Base-by-base conservation (phyloP, 2,888 invertebrate species). In the Seira sanloemensis region DNA sequence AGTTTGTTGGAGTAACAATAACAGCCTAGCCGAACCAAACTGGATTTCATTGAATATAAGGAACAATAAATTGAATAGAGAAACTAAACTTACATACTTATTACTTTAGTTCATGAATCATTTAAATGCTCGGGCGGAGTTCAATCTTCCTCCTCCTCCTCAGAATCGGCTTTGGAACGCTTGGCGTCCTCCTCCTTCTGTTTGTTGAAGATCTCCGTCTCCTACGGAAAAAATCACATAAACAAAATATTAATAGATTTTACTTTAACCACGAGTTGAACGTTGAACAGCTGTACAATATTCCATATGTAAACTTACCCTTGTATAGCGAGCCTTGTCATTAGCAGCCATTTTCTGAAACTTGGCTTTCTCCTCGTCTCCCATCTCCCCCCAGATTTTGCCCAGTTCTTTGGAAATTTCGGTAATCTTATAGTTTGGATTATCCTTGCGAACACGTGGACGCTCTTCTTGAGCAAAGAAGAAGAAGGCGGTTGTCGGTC, bases 401-500 rank as follows among this genome's bases (percentile, higher is more conserved):
- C 98, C 98, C 87, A 98, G 93, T 92, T 98, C 98, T 93, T 98
- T 98, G 90, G 98, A 98, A 90, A 98, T 96, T 90, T 98, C 98
- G 21, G 98, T 98, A 90, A 99, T 98, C 72, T 97, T 96, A 91
- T 95, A 97, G 91, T 97, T 97, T 0, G 98, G 98, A 92, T 98
- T 96, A 79, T 94, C 94, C 79, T 94, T 95, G 93, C 97, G 97
- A 86, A 99, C 97, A 91, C 97, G 97, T 54, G 96, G 95, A 90
- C 99, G 95, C 91, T 98, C 98, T 91, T 99, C 99, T 91, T 97
- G 97, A 91, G 98, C 98, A 93, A 98, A 99, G 96, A 98, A 97
- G 94, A 99, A 99, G 94, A 99, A 99, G 76, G 98, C 99, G 89
- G 99, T 72, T 97, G 99, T 93, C 91, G 98, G 97, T 93, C 99